Conservation (phyloP, 2,113 vertebrate species). For the Pipra filicauda region DNA sequence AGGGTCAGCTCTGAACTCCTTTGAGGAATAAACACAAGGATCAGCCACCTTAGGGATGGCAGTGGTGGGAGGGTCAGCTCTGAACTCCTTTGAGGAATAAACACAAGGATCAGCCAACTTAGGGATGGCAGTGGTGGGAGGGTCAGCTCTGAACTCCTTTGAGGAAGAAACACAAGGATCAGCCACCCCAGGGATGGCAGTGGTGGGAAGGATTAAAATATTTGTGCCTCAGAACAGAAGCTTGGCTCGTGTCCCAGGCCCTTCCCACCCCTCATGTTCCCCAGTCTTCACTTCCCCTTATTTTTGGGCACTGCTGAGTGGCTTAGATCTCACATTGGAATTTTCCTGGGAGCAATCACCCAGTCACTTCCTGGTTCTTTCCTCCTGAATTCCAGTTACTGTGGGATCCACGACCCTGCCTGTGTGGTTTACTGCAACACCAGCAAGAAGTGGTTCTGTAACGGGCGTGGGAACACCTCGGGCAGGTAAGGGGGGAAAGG, state of each 20-base stretch:
- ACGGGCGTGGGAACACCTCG: conserved; percentile 96
- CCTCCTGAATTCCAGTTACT: conserved; percentile 81
- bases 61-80: background rate
- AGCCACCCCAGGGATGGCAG: too few relatives aligned
- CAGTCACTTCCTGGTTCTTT: background rate
- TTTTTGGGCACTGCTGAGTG: background rate
- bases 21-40: too few relatives aligned
- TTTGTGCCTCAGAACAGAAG: background rate
- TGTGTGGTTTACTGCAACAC: conserved; percentile 99
- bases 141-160: too few relatives aligned
- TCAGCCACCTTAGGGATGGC: too few relatives aligned
- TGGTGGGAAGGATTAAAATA: background rate
- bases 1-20: too few relatives aligned
- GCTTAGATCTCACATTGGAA: background rate
- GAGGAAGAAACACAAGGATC: too few relatives aligned
- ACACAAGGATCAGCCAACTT: too few relatives aligned
- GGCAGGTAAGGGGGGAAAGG: conserved; percentile 81
- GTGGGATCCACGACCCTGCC: conserved; percentile 96
- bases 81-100: background rate
- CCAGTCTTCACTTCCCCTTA: background rate
- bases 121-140: too few relatives aligned
- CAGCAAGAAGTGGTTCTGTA: conserved; percentile 99
- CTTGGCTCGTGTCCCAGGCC: background rate
- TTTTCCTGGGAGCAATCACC: background rate
- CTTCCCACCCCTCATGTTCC: background rate